Evolutionary conservation across 1,140 invertebrate species (phyloP), one percentile per base, ranked within the genome.

Genomic region (Psilanteris sp.): DNA sequence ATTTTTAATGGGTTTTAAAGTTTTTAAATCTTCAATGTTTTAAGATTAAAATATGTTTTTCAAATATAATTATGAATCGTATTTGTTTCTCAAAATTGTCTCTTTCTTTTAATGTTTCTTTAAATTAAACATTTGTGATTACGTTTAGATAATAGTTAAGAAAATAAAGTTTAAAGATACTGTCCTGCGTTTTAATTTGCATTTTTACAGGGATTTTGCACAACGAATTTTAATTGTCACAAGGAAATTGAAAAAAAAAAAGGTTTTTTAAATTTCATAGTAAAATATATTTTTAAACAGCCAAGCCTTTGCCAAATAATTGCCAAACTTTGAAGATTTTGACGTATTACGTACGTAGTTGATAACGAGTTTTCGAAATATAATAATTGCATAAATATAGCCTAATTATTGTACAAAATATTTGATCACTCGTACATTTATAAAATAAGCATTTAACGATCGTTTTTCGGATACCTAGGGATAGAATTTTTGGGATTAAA

Each of bases 291-390:
- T 37, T 36, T 36, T 37, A 15, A 54, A 26, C 3, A 52, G 22
- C 9, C 24, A 39, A 55, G 7, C 18, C 13, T 55, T 55, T 41
- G 50, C 50, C 48, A 52, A 52, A 52, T 37, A 37, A 37, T 26
- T 52, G 32, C 32, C 48, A 37, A 34, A 34, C 5, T 11, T 48
- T 48, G 18, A 34, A 29, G 1, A 11, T 22, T 7, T 32, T 48
- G 16, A 20, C 20, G 6, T 5, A 46, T 11, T 13, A 20, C 18
- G 13, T 13, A 15, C 20, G 50, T 54, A 39, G 24, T 26, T 3
- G 14, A 9, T 14, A 37, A 24, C 5, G n/a, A 54, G 14, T 11
- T 8, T 39, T 22, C 37, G 18, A 2, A 34, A 34, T 15, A 15
- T 13, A 36, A 50, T 10, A 24, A 2, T 13, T 15, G n/a, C 20